phyloP scores from a whole-genome alignment of 2,797 vertebrate species.

The Cheirogaleus major region DNA sequence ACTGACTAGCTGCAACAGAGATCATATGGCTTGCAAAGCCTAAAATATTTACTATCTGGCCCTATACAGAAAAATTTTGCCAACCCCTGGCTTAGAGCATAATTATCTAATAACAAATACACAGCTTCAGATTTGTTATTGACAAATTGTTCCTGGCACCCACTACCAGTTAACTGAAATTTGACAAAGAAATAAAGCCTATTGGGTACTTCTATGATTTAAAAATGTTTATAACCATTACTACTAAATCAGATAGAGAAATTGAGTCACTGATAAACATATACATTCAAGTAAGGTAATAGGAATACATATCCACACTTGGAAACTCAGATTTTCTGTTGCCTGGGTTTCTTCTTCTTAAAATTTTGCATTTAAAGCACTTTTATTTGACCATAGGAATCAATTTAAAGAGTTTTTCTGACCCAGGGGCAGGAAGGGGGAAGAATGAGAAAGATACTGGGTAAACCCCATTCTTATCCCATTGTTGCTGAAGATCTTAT shows the following conservation, averaged over 20 bases:
- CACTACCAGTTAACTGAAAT: background rate
- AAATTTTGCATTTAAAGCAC: background rate
- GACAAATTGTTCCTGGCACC: background rate
- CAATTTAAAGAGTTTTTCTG: background rate
- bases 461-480: background rate
- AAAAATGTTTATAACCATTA: slow-evolving; percentile 7
- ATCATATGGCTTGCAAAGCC: background rate
- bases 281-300: background rate
- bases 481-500: background rate
- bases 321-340: background rate
- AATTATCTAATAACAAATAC: slow-evolving; percentile 10
- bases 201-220: background rate
- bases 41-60: background rate
- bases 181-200: slow-evolving; percentile 24
- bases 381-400: background rate
- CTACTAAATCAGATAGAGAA: background rate
- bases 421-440: background rate
- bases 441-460: background rate
- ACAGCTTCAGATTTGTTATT: background rate
- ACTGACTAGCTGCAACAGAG: background rate
- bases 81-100: background rate
- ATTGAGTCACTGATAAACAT: background rate
- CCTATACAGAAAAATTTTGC: background rate
- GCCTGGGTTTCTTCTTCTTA: background rate
- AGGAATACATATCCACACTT: background rate